Evolutionary conservation across 2,888 invertebrate species (phyloP).

Genomic region (Aradus depressus): DNA sequence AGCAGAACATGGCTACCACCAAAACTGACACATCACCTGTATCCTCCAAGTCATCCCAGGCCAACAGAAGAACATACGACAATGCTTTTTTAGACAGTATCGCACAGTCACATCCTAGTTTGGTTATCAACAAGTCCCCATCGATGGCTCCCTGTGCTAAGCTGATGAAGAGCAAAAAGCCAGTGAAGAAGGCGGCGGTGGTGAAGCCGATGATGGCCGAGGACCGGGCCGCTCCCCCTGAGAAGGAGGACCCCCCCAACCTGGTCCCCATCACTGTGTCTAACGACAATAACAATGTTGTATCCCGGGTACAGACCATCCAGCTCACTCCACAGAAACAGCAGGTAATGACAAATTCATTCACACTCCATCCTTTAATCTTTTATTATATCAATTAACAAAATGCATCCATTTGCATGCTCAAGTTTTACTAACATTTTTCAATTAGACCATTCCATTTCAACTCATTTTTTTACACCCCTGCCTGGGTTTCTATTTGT

Average conservation of each 20-base stretch:
- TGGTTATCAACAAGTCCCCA: constrained; percentile 32
- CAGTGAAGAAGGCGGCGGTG: constrained; percentile 32
- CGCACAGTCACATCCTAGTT: constrained; percentile 32
- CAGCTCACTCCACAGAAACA: constrained; percentile 64
- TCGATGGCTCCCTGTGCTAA: constrained; percentile 23
- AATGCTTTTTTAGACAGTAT: constrained; percentile 33
- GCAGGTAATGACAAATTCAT: constrained; percentile 38
- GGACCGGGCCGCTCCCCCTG: constrained; percentile 23
- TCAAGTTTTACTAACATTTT: background rate
- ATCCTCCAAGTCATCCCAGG: constrained; percentile 11
- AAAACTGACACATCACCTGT: constrained; percentile 15
- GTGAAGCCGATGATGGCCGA: constrained; percentile 34
- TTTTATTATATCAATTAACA: constrained; percentile 23
- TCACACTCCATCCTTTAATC: background rate
- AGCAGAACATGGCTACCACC: background rate
- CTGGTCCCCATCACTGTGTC: constrained; percentile 29
- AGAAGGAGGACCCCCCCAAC: constrained; percentile 29
- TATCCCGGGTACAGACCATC: constrained; percentile 57
- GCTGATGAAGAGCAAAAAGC: constrained; percentile 29
- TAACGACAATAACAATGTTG: constrained; percentile 34
- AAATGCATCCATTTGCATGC: constrained; percentile 30
- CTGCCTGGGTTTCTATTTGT: constrained; percentile 1
- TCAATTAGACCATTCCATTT: background rate
- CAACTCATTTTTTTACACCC: background rate
- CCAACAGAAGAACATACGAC: constrained; percentile 23